A percentile compares a stretch with the other conserved stretches of the same genome.
These are phyloP conservation scores for Sander vitreus DNA, from an alignment of 2,113 vertebrate genomes.

Conservation along the genomic window DNA sequence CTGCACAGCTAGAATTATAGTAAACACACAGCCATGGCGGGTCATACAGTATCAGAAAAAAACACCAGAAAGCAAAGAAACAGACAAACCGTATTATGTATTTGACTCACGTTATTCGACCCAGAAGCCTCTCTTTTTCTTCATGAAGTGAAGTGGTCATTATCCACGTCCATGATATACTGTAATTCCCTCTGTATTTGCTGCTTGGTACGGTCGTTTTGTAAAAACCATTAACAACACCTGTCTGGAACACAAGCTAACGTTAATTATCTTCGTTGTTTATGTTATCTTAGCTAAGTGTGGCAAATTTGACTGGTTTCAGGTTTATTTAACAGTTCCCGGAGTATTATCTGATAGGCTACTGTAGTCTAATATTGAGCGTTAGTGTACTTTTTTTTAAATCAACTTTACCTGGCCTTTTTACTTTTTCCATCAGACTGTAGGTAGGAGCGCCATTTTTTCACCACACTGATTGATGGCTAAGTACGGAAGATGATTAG, in stretches of 20 bases:
- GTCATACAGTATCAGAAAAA: not conserved
- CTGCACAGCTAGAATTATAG: not conserved
- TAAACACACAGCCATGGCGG: not conserved
- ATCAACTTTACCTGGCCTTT: not conserved
- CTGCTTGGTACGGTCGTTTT: not conserved
- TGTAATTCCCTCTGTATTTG: no score
- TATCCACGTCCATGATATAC: not conserved
- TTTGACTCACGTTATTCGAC: not conserved
- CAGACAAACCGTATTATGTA: not conserved
- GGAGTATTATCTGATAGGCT: not conserved
- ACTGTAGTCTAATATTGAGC: not conserved
- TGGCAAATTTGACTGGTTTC: not conserved
- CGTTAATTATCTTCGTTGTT: not conserved
- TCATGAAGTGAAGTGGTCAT: not conserved
- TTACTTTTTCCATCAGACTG: no score
- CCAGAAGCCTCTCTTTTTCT: not conserved
- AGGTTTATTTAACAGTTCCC: not conserved
- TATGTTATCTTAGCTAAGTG: not conserved
- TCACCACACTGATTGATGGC: no score
- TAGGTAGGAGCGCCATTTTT: no score
- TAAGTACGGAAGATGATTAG: no score
- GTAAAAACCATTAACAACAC: not conserved
- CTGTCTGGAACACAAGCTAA: not conserved
- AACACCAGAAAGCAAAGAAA: not conserved
- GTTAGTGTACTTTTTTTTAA: not conserved